Evolutionary conservation across 2,888 invertebrate genomes (phyloP).

Genomic region (Plagodis dolabraria): DNA sequence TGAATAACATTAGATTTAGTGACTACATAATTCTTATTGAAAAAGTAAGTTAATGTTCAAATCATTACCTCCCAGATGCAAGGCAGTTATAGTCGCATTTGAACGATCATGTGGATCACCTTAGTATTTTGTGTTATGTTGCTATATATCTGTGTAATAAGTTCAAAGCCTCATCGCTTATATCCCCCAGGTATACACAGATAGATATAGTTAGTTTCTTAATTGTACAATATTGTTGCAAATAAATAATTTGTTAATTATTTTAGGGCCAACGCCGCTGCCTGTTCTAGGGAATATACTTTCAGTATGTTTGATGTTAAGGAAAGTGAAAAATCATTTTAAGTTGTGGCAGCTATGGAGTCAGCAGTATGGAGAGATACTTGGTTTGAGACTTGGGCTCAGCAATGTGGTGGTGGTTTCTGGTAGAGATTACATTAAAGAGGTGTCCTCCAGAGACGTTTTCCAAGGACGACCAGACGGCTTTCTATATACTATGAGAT

Average conservation of each 20-base stretch:
- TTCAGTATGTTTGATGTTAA: constrained; percentile 59
- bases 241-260: not conserved
- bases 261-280: constrained; percentile 66
- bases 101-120: constrained; percentile 45
- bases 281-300: constrained; percentile 72
- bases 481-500: constrained; percentile 88
- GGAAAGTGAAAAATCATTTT: constrained; percentile 74
- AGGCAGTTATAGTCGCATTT: constrained; percentile 12
- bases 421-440: constrained; percentile 86
- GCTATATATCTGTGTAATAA: constrained; percentile 35
- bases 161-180: constrained; percentile 32
- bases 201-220: not conserved
- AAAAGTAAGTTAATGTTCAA: constrained; percentile 9
- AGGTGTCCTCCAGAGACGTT: constrained; percentile 86
- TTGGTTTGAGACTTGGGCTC: constrained; percentile 87
- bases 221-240: no score
- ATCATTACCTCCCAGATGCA: constrained; percentile 14
- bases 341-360: constrained; percentile 86
- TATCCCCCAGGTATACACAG: constrained; percentile 53
- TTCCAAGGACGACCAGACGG: constrained; percentile 90
- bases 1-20: constrained; percentile 34
- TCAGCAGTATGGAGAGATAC: constrained; percentile 85
- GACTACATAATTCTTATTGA: constrained; percentile 6
- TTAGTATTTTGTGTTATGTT: constrained; percentile 37
- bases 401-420: constrained; percentile 86